Conservation (phyloP, 2,888 invertebrate species). For the Seira musarum region DNA sequence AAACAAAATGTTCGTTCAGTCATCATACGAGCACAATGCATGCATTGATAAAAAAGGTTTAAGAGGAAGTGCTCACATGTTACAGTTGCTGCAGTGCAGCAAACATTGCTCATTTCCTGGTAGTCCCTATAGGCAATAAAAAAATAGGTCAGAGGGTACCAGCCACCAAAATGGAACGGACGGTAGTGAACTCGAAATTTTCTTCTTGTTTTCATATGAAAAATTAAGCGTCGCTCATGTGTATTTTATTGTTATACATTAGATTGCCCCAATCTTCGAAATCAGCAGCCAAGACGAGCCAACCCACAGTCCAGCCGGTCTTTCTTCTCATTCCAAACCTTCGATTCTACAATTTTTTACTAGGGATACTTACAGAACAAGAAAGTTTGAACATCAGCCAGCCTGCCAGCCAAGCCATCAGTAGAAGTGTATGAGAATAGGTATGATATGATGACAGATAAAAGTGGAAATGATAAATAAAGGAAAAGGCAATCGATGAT, state of each 20-base stretch:
- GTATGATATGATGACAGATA: slow-evolving; percentile 8
- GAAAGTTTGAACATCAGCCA: no score
- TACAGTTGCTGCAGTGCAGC: slow-evolving; percentile 26
- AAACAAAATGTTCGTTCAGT: not conserved
- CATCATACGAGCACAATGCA: slow-evolving; percentile 11
- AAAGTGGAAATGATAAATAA: slow-evolving; percentile 27
- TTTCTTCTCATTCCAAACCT: no score
- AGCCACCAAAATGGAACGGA: slow-evolving; percentile 21
- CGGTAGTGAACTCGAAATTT: slow-evolving; percentile 7
- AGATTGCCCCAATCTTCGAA: not conserved
- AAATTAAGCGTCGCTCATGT: slow-evolving; percentile 10
- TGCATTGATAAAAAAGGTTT: slow-evolving; percentile 25
- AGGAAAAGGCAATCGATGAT: slow-evolving; percentile 34
- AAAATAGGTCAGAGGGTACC: slow-evolving; percentile 40
- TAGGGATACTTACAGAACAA: not conserved
- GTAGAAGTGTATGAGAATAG: not conserved
- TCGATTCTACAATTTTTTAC: not conserved
- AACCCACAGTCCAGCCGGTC: no score
- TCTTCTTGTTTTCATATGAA: slow-evolving; percentile 12
- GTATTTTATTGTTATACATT: slow-evolving; percentile 11
- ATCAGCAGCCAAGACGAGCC: no score
- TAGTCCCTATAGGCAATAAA: slow-evolving; percentile 36
- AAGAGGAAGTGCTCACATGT: slow-evolving; percentile 11
- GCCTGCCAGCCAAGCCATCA: no score
- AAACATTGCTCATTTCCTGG: slow-evolving; percentile 31